A percentile compares a stretch with the other conserved stretches of the same genome.
phyloP scores from a whole-genome alignment of 2,888 invertebrate genomes.

The Phengaris alcon region DNA sequence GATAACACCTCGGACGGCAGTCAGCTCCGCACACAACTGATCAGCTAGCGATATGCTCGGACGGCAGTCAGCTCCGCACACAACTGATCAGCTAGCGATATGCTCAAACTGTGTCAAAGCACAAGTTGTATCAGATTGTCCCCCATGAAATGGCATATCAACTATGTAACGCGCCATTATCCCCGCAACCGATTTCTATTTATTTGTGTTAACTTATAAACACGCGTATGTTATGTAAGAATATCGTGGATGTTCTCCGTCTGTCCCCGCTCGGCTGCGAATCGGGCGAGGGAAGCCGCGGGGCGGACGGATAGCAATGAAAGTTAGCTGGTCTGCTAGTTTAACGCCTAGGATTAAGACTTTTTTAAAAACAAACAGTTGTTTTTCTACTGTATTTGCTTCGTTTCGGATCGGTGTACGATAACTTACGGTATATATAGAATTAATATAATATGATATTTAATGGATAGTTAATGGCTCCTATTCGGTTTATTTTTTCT shows the following conservation, averaged over 20 bases:
- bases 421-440: constrained; percentile 54
- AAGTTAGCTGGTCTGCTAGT: constrained; percentile 67
- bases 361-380: constrained; percentile 60
- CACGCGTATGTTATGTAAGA: constrained; percentile 60
- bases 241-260: constrained; percentile 50
- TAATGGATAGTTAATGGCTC: constrained; percentile 60
- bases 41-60: constrained; percentile 21
- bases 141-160: constrained; percentile 39
- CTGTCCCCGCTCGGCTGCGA: constrained; percentile 45
- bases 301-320: constrained; percentile 54
- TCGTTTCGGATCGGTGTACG: constrained; percentile 69
- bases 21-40: constrained; percentile 23
- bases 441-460: constrained; percentile 56
- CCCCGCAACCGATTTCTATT: constrained; percentile 29
- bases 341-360: constrained; percentile 64
- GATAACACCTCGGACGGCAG: constrained; percentile 40
- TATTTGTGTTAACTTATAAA: constrained; percentile 39
- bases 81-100: neutral
- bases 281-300: constrained; percentile 29
- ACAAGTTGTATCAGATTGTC: constrained; percentile 19
- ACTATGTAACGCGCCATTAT: constrained; percentile 34
- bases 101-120: constrained; percentile 29
- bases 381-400: constrained; percentile 67
- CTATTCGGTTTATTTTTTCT: constrained; percentile 55
- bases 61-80: constrained; percentile 27